A percentile compares a stretch with the other conserved stretches of the same genome.
Conservation (phyloP, 2,113 vertebrate species). For the Triplophysa siluroides region DNA sequence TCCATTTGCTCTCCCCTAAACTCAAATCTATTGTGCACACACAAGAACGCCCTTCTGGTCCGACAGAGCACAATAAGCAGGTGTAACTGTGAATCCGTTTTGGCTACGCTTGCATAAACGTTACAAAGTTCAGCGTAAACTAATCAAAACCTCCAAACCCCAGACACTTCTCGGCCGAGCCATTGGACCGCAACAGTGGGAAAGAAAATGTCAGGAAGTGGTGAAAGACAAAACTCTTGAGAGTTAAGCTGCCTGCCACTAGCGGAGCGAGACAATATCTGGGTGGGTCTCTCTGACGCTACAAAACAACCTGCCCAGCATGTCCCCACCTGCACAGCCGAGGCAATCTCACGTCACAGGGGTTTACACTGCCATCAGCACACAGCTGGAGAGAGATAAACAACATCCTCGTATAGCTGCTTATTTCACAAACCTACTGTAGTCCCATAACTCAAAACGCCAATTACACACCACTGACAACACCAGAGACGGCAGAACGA, state of each 20-base stretch:
- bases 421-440: neutral
- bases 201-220: neutral
- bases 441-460: no score
- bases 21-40: no score
- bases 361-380: neutral
- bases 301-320: constrained; percentile 44
- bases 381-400: neutral
- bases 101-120: no score
- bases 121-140: no score
- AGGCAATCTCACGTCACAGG: constrained; percentile 8
- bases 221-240: constrained; percentile 29
- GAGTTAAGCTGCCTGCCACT: constrained; percentile 36
- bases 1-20: no score
- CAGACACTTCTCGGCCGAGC: no score
- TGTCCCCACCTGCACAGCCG: constrained; percentile 52
- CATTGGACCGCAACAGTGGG: no score
- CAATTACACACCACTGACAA: neutral
- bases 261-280: constrained; percentile 40
- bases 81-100: no score
- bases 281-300: constrained; percentile 45
- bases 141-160: no score
- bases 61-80: no score
- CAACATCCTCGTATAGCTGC: neutral
- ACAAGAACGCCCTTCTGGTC: no score
- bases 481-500: neutral